Base-by-base conservation (phyloP, 2,113 vertebrate genomes). In the Chloebia gouldiae region DNA sequence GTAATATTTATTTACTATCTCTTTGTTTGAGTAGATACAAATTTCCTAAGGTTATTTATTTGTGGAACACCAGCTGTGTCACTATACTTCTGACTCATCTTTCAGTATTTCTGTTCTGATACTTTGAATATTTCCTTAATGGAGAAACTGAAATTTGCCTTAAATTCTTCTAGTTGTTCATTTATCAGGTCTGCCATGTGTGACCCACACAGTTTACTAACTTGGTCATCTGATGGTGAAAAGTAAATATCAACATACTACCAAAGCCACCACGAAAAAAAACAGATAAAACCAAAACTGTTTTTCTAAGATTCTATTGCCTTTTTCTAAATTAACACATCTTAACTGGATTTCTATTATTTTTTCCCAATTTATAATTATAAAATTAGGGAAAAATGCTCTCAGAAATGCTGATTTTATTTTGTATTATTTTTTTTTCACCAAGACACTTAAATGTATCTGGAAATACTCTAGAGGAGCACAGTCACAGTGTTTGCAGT, bases 1-100 rank as follows among this genome's bases (percentile, higher is more conserved):
- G 90, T 96, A 94, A 72, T 75, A 88, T 95, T 85, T 94, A 93
- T 95, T 93, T 96, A 83, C 71, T 47, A 11, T 83, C 71, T 82
- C 28, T 80, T 88, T 9, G 3, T 77, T 81, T 88, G 72, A 94
- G 64, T 59, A 86, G 91, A 81, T 57, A 94, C 71, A 90, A 40
- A 92, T 94, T 94, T 94, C 88, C 82, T 93, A 75, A 63, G 64
- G 94, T 92, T 92, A 78, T 96, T 83, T 94, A 66, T 70, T 70
- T 81, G 59, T 78, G 82, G 50, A 95, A 66, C 33, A 86, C 64
- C 82, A 94, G 76, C 86, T 90, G 79, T 95, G 83, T 90, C 33
- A 2, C 64, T 70, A 4, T 53, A 31, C 18, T 95, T 92, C 82
- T 16, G 2, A 85, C 54, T 88, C 60, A 81, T 76, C 51, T 42